phyloP scores from a whole-genome alignment of 2,888 invertebrate species.

The Imbricaverruca yamaguchii region DNA sequence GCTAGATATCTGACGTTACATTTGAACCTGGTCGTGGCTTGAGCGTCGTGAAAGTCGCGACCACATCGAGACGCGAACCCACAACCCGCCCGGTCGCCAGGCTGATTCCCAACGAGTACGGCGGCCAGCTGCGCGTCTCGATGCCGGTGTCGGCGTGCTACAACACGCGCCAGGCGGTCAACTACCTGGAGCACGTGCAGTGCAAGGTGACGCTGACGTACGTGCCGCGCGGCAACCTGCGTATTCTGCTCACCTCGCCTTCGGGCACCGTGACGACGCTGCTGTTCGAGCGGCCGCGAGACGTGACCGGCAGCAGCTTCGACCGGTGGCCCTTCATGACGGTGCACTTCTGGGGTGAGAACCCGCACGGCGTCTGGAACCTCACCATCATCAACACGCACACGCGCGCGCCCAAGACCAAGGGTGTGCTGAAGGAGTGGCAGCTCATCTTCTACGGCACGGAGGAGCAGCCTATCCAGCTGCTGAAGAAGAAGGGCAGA shows the following conservation, averaged over 20 bases:
- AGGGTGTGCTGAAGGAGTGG: constrained; percentile 83
- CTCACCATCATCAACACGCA: constrained; percentile 60
- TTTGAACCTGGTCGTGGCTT: too few species aligned
- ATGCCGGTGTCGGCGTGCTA: constrained; percentile 74
- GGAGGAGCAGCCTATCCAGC: constrained; percentile 68
- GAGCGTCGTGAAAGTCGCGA: too few species aligned
- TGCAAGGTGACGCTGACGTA: constrained; percentile 86
- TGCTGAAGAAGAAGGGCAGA: constrained; percentile 40
- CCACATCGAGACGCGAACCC: too few species aligned
- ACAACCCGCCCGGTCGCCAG: constrained; percentile 31
- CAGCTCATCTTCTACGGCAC: constrained; percentile 95
- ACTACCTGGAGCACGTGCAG: constrained; percentile 93
- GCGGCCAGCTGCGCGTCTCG: constrained; percentile 60
- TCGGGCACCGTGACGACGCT: constrained; percentile 89
- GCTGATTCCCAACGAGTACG: constrained; percentile 36
- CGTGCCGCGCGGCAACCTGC: constrained; percentile 86
- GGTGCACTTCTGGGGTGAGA: constrained; percentile 93
- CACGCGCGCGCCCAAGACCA: constrained; percentile 17
- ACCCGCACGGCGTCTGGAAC: constrained; percentile 48
- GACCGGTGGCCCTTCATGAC: constrained; percentile 99
- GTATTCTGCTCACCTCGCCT: constrained; percentile 80
- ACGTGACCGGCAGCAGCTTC: constrained; percentile 86
- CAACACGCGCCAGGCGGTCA: constrained; percentile 77
- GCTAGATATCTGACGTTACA: too few species aligned
- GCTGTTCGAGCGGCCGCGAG: constrained; percentile 85